Evolutionary conservation across 1,140 invertebrate genomes (phyloP).

Genomic region (Drosophila varians): DNA sequence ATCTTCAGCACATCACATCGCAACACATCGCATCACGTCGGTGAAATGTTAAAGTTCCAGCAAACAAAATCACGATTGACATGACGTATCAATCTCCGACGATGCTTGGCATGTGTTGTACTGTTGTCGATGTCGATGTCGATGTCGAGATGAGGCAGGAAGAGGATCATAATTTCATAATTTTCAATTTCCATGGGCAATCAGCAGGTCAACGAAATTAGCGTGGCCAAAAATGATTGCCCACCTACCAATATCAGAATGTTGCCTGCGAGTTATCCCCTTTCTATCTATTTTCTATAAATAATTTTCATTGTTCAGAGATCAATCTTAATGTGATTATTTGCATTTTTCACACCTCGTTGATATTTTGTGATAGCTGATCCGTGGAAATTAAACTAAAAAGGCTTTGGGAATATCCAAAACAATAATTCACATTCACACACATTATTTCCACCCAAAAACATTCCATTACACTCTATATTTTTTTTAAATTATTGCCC

Average conservation of each 20-base stretch:
- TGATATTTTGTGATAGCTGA: slow-evolving; percentile 13
- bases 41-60: slow-evolving; percentile 81
- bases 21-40: slow-evolving; percentile 69
- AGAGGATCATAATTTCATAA: slow-evolving; percentile 80
- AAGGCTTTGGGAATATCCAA: background rate
- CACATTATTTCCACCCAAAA: background rate
- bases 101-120: slow-evolving; percentile 61
- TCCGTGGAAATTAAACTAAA: background rate
- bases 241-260: slow-evolving; percentile 49
- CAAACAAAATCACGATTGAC: slow-evolving; percentile 82
- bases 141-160: slow-evolving; percentile 43
- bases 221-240: slow-evolving; percentile 76
- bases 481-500: slow-evolving; percentile 13
- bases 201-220: slow-evolving; percentile 80
- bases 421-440: background rate
- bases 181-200: slow-evolving; percentile 81
- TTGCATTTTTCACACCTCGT: slow-evolving; percentile 70
- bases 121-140: slow-evolving; percentile 17
- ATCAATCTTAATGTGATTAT: slow-evolving; percentile 30
- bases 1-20: slow-evolving; percentile 49
- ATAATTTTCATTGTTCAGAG: slow-evolving; percentile 35
- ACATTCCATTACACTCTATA: background rate
- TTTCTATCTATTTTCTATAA: slow-evolving; percentile 26
- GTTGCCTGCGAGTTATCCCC: slow-evolving; percentile 18
- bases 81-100: slow-evolving; percentile 63